These are phyloP conservation scores for Microcebus griseorufus DNA, from an alignment of 2,113 vertebrate species.

Conservation along the genomic window DNA sequence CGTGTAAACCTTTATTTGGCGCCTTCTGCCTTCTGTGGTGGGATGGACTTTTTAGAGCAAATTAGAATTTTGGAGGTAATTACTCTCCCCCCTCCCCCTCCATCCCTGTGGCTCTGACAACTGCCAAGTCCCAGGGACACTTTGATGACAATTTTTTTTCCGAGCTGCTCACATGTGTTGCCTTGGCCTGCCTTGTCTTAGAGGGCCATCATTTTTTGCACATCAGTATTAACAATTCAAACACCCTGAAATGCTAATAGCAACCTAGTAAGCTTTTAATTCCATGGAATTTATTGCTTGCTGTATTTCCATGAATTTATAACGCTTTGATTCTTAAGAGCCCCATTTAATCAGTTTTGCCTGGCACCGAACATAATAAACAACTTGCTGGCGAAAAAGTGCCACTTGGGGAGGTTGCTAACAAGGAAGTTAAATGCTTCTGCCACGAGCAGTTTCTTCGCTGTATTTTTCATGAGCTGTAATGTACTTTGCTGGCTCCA, in stretches of 20 bases:
- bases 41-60: slow-evolving; percentile 73
- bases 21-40: slow-evolving; percentile 48
- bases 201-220: slow-evolving; percentile 92
- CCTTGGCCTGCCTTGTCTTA: slow-evolving; percentile 90
- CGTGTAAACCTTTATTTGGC: slow-evolving; percentile 55
- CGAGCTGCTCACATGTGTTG: slow-evolving; percentile 76
- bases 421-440: slow-evolving; percentile 97
- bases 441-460: slow-evolving; percentile 94
- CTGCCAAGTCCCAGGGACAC: slow-evolving; percentile 1
- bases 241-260: slow-evolving; percentile 98
- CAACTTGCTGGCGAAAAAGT: slow-evolving; percentile 96
- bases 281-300: slow-evolving; percentile 98
- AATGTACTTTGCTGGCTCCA: slow-evolving; percentile 91
- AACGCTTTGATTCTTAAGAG: slow-evolving; percentile 99
- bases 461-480: slow-evolving; percentile 96
- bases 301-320: slow-evolving; percentile 99
- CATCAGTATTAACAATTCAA: slow-evolving; percentile 98
- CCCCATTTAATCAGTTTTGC: slow-evolving; percentile 98
- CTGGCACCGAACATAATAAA: slow-evolving; percentile 98
- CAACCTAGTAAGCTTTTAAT: slow-evolving; percentile 99
- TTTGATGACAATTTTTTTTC: not conserved
- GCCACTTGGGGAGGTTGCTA: slow-evolving; percentile 97
- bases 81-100: not conserved
- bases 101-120: not conserved
- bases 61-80: slow-evolving; percentile 65